Evolutionary conservation across 2,113 vertebrate genomes (phyloP), one percentile per base, ranked within the genome.

Genomic region (Ageneiosus marmoratus): DNA sequence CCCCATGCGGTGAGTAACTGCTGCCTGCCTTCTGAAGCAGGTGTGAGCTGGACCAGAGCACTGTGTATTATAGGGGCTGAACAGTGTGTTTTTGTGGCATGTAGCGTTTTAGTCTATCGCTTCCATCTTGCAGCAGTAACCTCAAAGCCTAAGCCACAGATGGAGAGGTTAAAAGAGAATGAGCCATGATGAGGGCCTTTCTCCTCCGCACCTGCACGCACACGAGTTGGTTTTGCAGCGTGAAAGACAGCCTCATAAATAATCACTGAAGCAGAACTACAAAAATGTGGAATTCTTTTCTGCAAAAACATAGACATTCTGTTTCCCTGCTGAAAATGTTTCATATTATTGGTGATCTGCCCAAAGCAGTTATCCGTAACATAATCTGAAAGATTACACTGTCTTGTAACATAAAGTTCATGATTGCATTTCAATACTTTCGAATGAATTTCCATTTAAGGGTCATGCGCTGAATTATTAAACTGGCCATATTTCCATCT

Each of bases 21-120:
- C 83, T 46, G 76, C 74, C 56, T 78, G 63, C 27, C 27, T 63
- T 80, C 56, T 2, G 44, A 79, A 86, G 90, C 91, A 92, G 91
- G 87, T 93, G 91, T 89, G 87, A 88, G 87, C 63, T 60, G 4
- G 80, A 77, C 82, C 63, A 37, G n/a, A 72, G 75, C 76, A 62
- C n/a, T 48, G 63, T 16, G 50, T 24, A 70, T 83, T 77, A 83
- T 69, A 77, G 72, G 82, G 75, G 63, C 46, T 78, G 70, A 78
- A 50, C 51, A 50, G 82, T 70, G 74, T 67, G 63, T 83, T 78
- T 83, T 77, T 77, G 75, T 77, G 72, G 41, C 81, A 82, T 77
- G 75, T 69, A 78, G 69, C 37, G 87, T 27, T 65, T 83, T 78
- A 48, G 62, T 65, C 58, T 79, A 75, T 82, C 72, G 29, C 27